These are phyloP conservation scores for Wasmannia auropunctata DNA, from an alignment of 1,140 invertebrate genomes.

Conservation along the genomic window DNA sequence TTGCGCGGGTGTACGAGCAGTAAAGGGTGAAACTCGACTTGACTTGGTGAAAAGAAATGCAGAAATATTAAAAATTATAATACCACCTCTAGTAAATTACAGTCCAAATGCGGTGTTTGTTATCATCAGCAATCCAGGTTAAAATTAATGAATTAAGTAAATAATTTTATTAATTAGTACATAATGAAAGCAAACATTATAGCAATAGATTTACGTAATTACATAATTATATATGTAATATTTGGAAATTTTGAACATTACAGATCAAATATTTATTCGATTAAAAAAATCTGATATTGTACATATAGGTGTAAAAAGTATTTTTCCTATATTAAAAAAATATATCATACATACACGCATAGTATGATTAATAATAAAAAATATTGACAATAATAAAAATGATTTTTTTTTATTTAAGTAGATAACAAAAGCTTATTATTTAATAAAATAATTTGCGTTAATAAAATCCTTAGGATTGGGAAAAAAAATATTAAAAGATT, in stretches of 20 bases:
- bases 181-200: background rate
- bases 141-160: slow-evolving; percentile 24
- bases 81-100: slow-evolving; percentile 86
- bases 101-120: slow-evolving; percentile 87
- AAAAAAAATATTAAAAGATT: background rate
- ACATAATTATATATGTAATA: background rate
- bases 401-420: background rate
- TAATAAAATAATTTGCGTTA: background rate
- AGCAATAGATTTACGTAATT: too few species aligned
- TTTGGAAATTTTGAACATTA: background rate
- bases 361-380: background rate
- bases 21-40: slow-evolving; percentile 86
- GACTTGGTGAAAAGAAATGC: slow-evolving; percentile 87
- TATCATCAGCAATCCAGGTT: slow-evolving; percentile 88
- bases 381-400: background rate
- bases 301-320: background rate
- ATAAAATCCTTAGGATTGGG: background rate
- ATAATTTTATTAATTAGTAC: background rate
- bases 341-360: background rate
- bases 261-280: background rate
- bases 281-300: background rate
- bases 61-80: slow-evolving; percentile 87
- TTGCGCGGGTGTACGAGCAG: slow-evolving; percentile 86
- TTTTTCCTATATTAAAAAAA: background rate
- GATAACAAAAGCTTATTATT: background rate